Conservation (phyloP, 1,140 invertebrate species). For the Ridgeia piscesae region DNA sequence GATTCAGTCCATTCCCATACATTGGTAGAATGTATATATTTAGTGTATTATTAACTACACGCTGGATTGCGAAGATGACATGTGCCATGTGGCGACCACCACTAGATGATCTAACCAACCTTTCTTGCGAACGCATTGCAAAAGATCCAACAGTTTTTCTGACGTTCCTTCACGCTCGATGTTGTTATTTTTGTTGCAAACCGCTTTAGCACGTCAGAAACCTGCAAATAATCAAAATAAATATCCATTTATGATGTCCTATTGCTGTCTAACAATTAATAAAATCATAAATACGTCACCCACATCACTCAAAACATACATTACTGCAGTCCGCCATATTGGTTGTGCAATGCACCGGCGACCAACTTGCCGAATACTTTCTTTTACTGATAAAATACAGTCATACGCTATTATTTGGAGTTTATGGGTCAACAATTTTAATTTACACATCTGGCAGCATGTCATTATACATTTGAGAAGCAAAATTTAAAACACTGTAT, state of each 20-base stretch:
- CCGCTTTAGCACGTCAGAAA: constrained; percentile 75
- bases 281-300: constrained; percentile 19
- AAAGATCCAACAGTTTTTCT: constrained; percentile 70
- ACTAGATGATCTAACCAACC: constrained; percentile 66
- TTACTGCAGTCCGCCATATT: constrained; percentile 57
- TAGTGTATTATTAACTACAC: constrained; percentile 25
- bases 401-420: background rate
- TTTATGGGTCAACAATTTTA: background rate
- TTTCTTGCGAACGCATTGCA: constrained; percentile 70
- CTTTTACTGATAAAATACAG: background rate
- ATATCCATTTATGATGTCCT: background rate
- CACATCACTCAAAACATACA: constrained; percentile 36
- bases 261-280: background rate
- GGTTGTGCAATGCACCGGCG: constrained; percentile 36
- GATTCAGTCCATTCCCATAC: background rate
- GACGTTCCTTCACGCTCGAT: constrained; percentile 74
- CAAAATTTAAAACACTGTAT: background rate
- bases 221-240: constrained; percentile 58
- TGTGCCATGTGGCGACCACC: no score
- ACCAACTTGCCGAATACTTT: background rate
- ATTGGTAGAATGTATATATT: constrained; percentile 34
- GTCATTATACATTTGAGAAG: background rate
- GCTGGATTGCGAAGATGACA: constrained; percentile 23
- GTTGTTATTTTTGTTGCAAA: constrained; percentile 77
- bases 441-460: background rate